Base-by-base conservation (phyloP, 1,140 invertebrate genomes). In the Phymorhynchus buccinoides region DNA sequence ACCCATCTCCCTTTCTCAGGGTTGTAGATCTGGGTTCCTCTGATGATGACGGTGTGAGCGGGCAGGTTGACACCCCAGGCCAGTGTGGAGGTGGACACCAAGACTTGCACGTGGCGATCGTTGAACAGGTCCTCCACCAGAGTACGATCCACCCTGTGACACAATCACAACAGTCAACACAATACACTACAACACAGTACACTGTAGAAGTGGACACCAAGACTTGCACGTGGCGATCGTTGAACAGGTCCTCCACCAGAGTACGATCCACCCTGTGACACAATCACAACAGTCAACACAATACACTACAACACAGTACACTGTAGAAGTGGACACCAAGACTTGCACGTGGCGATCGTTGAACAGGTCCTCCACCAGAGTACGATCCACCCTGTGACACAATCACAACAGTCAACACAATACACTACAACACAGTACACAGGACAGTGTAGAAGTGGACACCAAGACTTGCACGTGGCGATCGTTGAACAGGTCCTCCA, bases 231-330 rank as follows among this genome's bases (percentile, higher is more conserved):
- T 99, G 99, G 86, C 97, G 95, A 93, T 99, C 99, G 44, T 97
- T 98, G 95, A 99, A 99, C 80, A 99, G 95, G 96, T 99, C 99
- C 93, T 99, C 99, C 0, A 99, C 99, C 4, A 99, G 94, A 0
- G 98, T 99, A 92, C 99, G 95, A 94, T 99, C 99, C 0, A 99
- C 97, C 83, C 98, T 92, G 86, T n/a, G n/a, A n/a, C n/a, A n/a
- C n/a, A n/a, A n/a, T n/a, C n/a, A n/a, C n/a, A n/a, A n/a, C n/a
- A n/a, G n/a, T n/a, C n/a, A n/a, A n/a, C n/a, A n/a, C n/a, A n/a
- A n/a, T n/a, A n/a, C n/a, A n/a, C n/a, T n/a, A 99, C 99, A 95
- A 99, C 99, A 99, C 99, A 99, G 41, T 99, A 99, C 35, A 99
- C 94, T 0, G 99, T 99, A 0, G 99, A 98, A 0, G 99, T 99